Percentiles rank a stretch among this genome's conserved stretches.
phyloP scores from a whole-genome alignment of 2,113 vertebrate species.

The Emydocephalus ijimae region DNA sequence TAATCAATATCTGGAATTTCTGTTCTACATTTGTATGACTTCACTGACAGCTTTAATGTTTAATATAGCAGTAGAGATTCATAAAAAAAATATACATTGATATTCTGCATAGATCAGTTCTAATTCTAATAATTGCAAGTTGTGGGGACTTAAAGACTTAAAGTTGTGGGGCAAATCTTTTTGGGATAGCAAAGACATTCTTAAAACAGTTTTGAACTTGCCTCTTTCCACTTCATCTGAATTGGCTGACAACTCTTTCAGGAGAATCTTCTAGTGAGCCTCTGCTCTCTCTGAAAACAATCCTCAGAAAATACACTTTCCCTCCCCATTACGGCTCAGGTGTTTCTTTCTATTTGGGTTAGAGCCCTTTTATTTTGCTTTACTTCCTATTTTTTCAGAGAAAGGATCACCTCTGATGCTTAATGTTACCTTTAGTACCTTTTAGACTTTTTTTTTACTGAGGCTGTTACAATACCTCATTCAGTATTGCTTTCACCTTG shows the following conservation, averaged over 20 bases:
- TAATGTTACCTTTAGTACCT: not conserved
- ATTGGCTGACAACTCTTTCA: not conserved
- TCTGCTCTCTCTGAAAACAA: not conserved
- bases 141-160: no score
- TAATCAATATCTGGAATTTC: not conserved
- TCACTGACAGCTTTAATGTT: not conserved
- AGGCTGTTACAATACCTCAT: not conserved
- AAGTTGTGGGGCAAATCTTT: not conserved
- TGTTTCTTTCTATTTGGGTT: not conserved
- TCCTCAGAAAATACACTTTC: not conserved
- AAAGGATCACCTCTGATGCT: not conserved
- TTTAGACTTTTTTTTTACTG: not conserved
- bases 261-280: not conserved
- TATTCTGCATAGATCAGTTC: not conserved
- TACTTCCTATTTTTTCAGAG: not conserved
- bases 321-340: not conserved
- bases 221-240: no score
- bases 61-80: not conserved
- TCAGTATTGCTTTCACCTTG: not conserved
- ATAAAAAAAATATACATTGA: not conserved
- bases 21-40: no score
- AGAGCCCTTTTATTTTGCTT: not conserved
- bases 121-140: not conserved
- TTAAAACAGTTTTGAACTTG: no score
- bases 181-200: not conserved